Base-by-base conservation (phyloP, 2,797 vertebrate genomes). In the Aeoliscus strigatus region DNA sequence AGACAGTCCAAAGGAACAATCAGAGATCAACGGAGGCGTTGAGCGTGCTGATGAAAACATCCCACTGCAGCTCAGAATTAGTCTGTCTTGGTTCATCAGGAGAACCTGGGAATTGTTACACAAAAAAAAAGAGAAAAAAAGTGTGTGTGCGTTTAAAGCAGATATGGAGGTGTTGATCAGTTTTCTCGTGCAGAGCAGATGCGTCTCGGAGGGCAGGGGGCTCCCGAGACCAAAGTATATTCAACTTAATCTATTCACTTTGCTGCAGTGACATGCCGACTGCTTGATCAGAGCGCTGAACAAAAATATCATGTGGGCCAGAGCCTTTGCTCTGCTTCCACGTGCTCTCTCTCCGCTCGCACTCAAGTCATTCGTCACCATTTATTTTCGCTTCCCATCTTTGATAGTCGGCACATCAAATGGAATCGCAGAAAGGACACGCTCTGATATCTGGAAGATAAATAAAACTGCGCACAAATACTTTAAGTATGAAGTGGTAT, bases 221-320 rank as follows among this genome's bases (percentile, higher is more conserved):
- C 75, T 79, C 82, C 62, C 14, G 82, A 79, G 80, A 84, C 78
- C 72, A 68, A 48, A 59, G 65, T 52, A 79, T 81, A 79, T 84
- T 88, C 82, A 85, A 86, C 78, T 87, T 86, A 87, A 87, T 87
- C 85, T 87, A 87, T 88, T 86, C 86, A 87, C 85, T 88, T 86
- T 88, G 81, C 82, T 81, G 76, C 77, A 72, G 77, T 85, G 85
- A 87, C 83, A 81, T 25, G 78, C 73, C 59, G 70, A 58, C 79
- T 78, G 80, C 80, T 86, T 87, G 85, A 87, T 88, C 85, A 83
- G 57, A 85, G 75, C 59, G 14, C 52, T 15, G 75, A 86, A 83
- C 80, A 77, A 83, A 84, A 82, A 83, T 81, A 77, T 76, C 65
- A 83, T 82, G 77, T 83, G 81, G 80, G 82, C 83, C 83, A 82